Base-by-base conservation (phyloP, 1,140 invertebrate species). In the Aphelenchoides besseyi region DNA sequence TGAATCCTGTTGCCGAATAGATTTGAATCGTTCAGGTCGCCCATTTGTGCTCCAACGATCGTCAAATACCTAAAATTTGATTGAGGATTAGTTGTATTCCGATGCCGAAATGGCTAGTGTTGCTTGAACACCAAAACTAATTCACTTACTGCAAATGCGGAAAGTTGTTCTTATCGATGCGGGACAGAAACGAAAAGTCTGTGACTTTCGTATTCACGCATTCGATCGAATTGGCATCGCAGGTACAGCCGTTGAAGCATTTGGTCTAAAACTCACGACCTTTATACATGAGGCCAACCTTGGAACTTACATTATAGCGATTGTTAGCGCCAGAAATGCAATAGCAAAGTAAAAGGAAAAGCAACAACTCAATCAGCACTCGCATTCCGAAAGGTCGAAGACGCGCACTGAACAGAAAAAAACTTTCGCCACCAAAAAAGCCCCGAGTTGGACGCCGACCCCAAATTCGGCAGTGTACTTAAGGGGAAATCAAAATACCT, bases 261-360 rank as follows among this genome's bases (percentile, higher is more conserved):
- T 30, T 66, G 12, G 63, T 66, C 63, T 66, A 53, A 37, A 66
- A 12, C 16, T 1, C 12, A 5, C 5, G 23, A 12, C 1, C n/a
- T n/a, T 16, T 18, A 59, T 18, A 16, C 26, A 28, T 1, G 5
- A 59, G 29, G 16, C 16, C 12, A 2, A 59, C 12, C 16, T n/a
- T 16, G 16, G 41, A 53, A 69, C 66, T 68, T 70, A 69, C 66
- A n/a, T 12, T 70, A 26, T 70, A 29, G 12, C 12, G 29, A 26
- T 12, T 12, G 12, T 52, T 12, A 16, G 3, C n/a, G 12, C 16
- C 16, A 53, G n/a, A 28, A 30, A 69, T 18, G 67, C n/a, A 1
- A 12, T n/a, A 35, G 12, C 16, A 32, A 29, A 66, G 12, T 12
- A 16, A 66, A 16, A 64, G 3, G 30, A 66, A 33, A 30, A n/a